A percentile compares a stretch with the other conserved stretches of the same genome.
These are phyloP conservation scores for Diadumene lineata DNA, from an alignment of 92 coral and sea anemone species.

Conservation along the genomic window DNA sequence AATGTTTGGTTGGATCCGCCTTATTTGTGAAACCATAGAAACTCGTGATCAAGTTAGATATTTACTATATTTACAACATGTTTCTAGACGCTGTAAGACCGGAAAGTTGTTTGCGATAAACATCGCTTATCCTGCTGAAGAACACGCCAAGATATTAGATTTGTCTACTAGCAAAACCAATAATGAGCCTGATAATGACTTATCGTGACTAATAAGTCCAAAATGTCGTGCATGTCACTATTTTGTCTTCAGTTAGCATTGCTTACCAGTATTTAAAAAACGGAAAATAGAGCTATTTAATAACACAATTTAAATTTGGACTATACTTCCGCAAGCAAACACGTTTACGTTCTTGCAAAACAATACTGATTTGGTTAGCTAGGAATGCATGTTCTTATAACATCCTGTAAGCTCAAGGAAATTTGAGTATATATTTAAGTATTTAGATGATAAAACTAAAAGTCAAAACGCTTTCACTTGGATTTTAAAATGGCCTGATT, in stretches of 20 bases:
- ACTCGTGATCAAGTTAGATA: not conserved
- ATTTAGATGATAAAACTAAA: too few species aligned
- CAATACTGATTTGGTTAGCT: too few species aligned
- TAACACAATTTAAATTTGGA: too few species aligned
- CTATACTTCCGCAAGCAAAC: too few species aligned
- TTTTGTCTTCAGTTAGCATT: not conserved
- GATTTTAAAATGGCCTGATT: too few species aligned
- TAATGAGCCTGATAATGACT: not conserved
- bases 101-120: not conserved
- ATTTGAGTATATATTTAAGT: too few species aligned
- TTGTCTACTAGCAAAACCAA: not conserved
- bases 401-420: too few species aligned
- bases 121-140: not conserved
- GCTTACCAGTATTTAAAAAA: too few species aligned
- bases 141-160: not conserved
- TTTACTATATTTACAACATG: not conserved
- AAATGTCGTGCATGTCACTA: not conserved
- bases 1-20: not conserved
- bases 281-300: too few species aligned
- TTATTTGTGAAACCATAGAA: not conserved
- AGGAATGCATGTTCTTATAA: too few species aligned
- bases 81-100: not conserved
- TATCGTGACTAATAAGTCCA: not conserved
- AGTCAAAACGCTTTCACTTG: too few species aligned
- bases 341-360: too few species aligned